Percentiles rank a stretch among this genome's conserved stretches.
phyloP scores from a whole-genome alignment of 2,113 vertebrate genomes.

The Scophthalmus maximus region DNA sequence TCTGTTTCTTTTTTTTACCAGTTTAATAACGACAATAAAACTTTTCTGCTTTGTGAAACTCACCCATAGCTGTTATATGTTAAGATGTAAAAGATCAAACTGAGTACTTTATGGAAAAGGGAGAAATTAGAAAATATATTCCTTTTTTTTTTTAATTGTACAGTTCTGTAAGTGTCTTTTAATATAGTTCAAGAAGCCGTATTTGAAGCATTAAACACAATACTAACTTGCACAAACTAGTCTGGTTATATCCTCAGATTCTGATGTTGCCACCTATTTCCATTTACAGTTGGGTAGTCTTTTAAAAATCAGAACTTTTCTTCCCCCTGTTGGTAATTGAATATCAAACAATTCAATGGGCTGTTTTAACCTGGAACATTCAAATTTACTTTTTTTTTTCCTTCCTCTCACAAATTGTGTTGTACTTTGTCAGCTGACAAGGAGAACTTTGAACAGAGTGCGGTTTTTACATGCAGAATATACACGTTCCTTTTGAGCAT shows the following conservation, averaged over 20 bases:
- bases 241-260: conserved; percentile 52
- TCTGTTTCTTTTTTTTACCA: conserved; percentile 18
- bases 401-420: conserved; percentile 52
- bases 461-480: conserved; percentile 77
- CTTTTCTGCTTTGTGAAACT: conserved; percentile 38
- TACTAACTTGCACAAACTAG: conserved; percentile 66
- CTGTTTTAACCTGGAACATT: conserved; percentile 61
- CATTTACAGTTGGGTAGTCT: conserved; percentile 35
- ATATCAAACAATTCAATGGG: conserved; percentile 47
- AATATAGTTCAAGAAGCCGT: conserved; percentile 71
- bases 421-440: conserved; percentile 59
- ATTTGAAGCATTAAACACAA: conserved; percentile 73
- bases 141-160: conserved; percentile 62
- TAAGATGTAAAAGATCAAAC: conserved; percentile 76
- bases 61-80: conserved; percentile 3
- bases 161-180: conserved; percentile 62
- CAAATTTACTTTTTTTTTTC: conserved; percentile 21
- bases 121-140: conserved; percentile 80
- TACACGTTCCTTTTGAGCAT: conserved; percentile 52
- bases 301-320: conserved; percentile 39
- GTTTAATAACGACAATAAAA: conserved; percentile 58
- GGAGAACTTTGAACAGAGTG: conserved; percentile 63
- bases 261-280: conserved; percentile 32
- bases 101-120: conserved; percentile 76
- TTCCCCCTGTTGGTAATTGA: conserved; percentile 24